Conservation (phyloP, 2,113 vertebrate species). For the Thalassoma bifasciatum region DNA sequence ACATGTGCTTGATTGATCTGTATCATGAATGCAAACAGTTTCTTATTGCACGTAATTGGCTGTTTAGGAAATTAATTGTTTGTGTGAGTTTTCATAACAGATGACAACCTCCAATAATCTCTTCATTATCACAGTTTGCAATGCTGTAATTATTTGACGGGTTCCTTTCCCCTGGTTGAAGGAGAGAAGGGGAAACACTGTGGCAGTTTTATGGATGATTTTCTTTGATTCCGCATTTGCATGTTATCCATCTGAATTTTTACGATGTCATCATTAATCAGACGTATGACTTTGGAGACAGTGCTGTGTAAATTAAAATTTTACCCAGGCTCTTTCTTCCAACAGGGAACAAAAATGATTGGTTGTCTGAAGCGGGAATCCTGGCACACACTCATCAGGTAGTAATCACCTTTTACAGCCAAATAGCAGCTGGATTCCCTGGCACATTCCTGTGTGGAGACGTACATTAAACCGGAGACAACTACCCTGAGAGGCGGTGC, state of each 20-base stretch:
- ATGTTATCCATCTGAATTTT: slow-evolving; percentile 40
- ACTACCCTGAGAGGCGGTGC: slow-evolving; percentile 24
- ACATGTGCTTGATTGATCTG: slow-evolving; percentile 1
- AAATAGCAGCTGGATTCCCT: slow-evolving; percentile 24
- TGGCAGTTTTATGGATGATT: slow-evolving; percentile 20
- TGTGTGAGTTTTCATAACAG: slow-evolving; percentile 27
- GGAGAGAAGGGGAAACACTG: neutral
- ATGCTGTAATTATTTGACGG: slow-evolving; percentile 27
- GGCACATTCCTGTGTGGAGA: slow-evolving; percentile 19
- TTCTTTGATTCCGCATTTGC: slow-evolving; percentile 31
- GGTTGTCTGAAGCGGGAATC: slow-evolving; percentile 29
- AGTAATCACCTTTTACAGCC: slow-evolving; percentile 6
- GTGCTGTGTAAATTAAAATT: slow-evolving; percentile 41
- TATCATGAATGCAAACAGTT: slow-evolving; percentile 8
- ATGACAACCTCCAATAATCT: slow-evolving; percentile 21
- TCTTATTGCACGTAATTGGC: slow-evolving; percentile 7
- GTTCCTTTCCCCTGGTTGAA: slow-evolving; percentile 10
- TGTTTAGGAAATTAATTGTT: slow-evolving; percentile 37
- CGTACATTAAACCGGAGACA: slow-evolving; percentile 38
- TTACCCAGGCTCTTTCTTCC: slow-evolving; percentile 24
- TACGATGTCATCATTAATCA: slow-evolving; percentile 41
- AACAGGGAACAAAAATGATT: slow-evolving; percentile 36
- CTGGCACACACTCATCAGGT: slow-evolving; percentile 10
- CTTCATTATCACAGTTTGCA: slow-evolving; percentile 38
- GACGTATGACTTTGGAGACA: slow-evolving; percentile 23